Percentiles rank a stretch among this genome's conserved stretches.
Conservation (phyloP, 2,797 vertebrate genomes). For the Cryptoprocta ferox region DNA sequence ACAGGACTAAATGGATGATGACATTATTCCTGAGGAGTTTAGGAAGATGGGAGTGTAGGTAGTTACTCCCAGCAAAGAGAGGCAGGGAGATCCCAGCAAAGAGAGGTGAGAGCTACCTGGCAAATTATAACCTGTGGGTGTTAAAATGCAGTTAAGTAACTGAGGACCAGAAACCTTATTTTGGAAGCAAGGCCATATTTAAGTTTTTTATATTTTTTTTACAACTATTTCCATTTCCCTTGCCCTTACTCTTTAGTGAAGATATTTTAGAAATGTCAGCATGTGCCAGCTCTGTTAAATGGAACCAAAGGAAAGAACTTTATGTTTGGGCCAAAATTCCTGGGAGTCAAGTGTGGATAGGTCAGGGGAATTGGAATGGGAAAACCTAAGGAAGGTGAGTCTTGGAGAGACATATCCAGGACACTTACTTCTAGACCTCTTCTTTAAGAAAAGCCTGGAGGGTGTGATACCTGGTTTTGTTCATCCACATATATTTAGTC, state of each 20-base stretch:
- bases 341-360: not conserved
- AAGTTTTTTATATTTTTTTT: not conserved
- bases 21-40: not conserved
- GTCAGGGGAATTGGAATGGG: not conserved
- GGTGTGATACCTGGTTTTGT: not conserved
- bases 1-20: not conserved
- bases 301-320: not conserved
- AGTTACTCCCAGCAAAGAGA: not conserved
- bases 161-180: not conserved
- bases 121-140: not conserved
- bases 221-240: not conserved
- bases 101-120: not conserved
- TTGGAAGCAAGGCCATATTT: not conserved
- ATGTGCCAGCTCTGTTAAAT: not conserved
- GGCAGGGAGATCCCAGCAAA: not conserved
- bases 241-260: not conserved
- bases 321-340: not conserved
- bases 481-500: conserved; percentile 21
- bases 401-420: not conserved
- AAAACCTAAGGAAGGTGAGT: not conserved
- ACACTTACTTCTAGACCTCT: not conserved
- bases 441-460: not conserved
- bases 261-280: not conserved
- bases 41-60: not conserved
- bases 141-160: not conserved